These are phyloP conservation scores for Etheostoma perlongum DNA, from an alignment of 2,797 vertebrate genomes.

Conservation along the genomic window DNA sequence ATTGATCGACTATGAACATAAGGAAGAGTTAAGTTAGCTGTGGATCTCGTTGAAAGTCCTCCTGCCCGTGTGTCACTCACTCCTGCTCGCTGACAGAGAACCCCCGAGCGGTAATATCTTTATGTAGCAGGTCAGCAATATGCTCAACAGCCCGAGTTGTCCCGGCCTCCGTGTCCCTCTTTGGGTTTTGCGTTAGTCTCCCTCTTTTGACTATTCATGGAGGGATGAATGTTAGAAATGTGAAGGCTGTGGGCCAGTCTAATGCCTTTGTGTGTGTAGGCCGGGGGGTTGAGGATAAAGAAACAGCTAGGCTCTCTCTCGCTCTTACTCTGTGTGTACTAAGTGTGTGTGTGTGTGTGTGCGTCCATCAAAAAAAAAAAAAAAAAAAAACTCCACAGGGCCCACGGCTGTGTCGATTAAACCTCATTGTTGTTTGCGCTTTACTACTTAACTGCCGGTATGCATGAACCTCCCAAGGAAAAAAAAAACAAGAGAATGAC, in stretches of 20 bases:
- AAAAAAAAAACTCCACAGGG: slow-evolving; percentile 24
- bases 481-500: slow-evolving; percentile 76
- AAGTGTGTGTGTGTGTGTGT: slow-evolving; percentile 33
- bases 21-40: too few relatives aligned
- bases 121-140: slow-evolving; percentile 51
- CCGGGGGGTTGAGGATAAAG: slow-evolving; percentile 52
- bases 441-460: slow-evolving; percentile 84
- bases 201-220: slow-evolving; percentile 59
- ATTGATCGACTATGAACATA: too few relatives aligned
- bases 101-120: slow-evolving; percentile 38
- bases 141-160: slow-evolving; percentile 22
- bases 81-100: slow-evolving; percentile 12
- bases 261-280: slow-evolving; percentile 65
- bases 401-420: slow-evolving; percentile 66
- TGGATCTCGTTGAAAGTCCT: background rate
- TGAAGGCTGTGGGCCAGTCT: slow-evolving; percentile 55
- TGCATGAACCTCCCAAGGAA: slow-evolving; percentile 85
- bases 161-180: slow-evolving; percentile 21
- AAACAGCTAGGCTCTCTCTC: slow-evolving; percentile 40
- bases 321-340: background rate
- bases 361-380: slow-evolving; percentile 8
- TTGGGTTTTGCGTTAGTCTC: slow-evolving; percentile 29
- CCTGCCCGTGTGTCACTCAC: slow-evolving; percentile 1
- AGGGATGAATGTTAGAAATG: slow-evolving; percentile 71
- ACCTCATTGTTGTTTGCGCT: slow-evolving; percentile 91